Evolutionary conservation across 2,113 vertebrate species (phyloP).

Genomic region (Scomber colias): DNA sequence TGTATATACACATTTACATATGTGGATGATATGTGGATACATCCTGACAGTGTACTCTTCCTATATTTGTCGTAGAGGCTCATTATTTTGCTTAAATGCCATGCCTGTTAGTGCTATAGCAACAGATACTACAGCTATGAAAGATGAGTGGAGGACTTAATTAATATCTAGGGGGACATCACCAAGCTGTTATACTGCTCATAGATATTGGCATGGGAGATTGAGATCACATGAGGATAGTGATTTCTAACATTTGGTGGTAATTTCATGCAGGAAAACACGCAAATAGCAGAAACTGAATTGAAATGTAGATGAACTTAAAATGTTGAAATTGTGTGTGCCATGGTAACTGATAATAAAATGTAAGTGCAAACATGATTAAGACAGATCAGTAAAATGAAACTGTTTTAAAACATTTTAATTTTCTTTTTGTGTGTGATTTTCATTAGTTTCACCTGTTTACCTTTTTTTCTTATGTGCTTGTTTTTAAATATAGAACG

Average conservation of each 20-base stretch:
- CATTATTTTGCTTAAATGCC: conserved; percentile 68
- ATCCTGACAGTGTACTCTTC: neutral
- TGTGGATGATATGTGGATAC: neutral
- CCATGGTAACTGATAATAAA: conserved; percentile 30
- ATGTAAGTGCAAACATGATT: conserved; percentile 47
- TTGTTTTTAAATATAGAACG: neutral
- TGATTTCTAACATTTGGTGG: conserved; percentile 23
- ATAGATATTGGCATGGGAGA: conserved; percentile 34
- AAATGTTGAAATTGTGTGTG: conserved; percentile 14
- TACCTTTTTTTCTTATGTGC: conserved; percentile 5
- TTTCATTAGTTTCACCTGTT: conserved; percentile 26
- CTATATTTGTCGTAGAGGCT: conserved; percentile 38
- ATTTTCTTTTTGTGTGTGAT: conserved; percentile 7
- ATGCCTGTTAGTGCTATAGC: conserved; percentile 54
- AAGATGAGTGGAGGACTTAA: conserved; percentile 56
- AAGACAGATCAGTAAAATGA: conserved; percentile 23
- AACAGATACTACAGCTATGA: conserved; percentile 40
- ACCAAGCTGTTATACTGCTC: conserved; percentile 55
- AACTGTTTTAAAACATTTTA: conserved; percentile 21
- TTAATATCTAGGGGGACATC: conserved; percentile 70
- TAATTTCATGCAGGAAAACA: conserved; percentile 36
- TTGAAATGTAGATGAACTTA: conserved; percentile 33
- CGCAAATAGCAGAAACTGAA: conserved; percentile 20
- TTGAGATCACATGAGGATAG: conserved; percentile 45
- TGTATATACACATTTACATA: conserved; percentile 30